Conservation (phyloP, 2,888 invertebrate species). For the Tubulanus polymorphus region DNA sequence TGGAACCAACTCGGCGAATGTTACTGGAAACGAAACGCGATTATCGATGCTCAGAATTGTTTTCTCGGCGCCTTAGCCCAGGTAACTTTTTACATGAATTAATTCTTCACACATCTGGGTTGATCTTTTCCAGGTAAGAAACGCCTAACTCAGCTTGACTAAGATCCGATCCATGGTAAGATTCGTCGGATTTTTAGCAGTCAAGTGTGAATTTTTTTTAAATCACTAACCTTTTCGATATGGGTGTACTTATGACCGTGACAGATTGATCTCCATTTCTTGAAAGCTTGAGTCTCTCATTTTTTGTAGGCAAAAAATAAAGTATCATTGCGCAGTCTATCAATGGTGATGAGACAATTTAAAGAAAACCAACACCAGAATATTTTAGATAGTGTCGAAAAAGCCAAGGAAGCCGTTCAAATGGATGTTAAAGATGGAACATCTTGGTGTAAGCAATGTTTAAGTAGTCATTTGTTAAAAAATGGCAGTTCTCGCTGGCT, state of each 20-base stretch:
- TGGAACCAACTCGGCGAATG: slow-evolving; percentile 89
- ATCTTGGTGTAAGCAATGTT: slow-evolving; percentile 65
- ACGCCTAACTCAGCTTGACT: too few relatives aligned
- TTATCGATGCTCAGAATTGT: slow-evolving; percentile 75
- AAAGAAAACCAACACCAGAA: slow-evolving; percentile 57
- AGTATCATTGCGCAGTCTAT: slow-evolving; percentile 72
- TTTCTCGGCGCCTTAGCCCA: slow-evolving; percentile 66
- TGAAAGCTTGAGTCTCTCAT: too few relatives aligned
- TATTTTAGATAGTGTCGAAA: slow-evolving; percentile 68
- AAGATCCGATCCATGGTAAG: too few relatives aligned
- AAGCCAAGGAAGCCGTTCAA: slow-evolving; percentile 78
- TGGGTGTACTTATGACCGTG: too few relatives aligned
- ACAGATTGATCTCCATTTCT: too few relatives aligned
- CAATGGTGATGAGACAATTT: slow-evolving; percentile 75
- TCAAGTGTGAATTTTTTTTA: not conserved
- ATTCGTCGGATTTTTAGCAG: too few relatives aligned
- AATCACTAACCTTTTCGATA: not conserved
- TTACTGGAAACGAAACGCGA: slow-evolving; percentile 81
- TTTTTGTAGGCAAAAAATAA: slow-evolving; percentile 66
- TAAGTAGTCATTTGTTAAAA: too few relatives aligned
- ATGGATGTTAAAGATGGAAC: slow-evolving; percentile 73
- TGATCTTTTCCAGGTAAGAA: too few relatives aligned
- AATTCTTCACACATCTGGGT: too few relatives aligned
- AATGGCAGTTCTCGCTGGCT: too few relatives aligned
- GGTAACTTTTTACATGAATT: too few relatives aligned